phyloP scores from a whole-genome alignment of 2,888 invertebrate genomes.

The Patella caerulea region DNA sequence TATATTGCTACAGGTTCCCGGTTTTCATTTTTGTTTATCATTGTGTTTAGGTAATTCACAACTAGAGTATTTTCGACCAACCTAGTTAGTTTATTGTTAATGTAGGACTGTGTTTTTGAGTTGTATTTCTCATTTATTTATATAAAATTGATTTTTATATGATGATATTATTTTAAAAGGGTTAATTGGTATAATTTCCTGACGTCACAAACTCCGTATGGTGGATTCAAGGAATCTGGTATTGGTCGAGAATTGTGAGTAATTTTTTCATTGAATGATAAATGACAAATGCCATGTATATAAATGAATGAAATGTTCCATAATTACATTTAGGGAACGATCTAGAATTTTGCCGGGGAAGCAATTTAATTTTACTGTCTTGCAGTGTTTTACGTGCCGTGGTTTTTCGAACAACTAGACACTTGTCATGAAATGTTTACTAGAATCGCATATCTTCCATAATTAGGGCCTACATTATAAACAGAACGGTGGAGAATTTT shows the following conservation, averaged over 20 bases:
- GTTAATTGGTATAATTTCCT: constrained; percentile 83
- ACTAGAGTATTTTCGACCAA: too few species aligned
- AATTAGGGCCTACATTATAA: too few species aligned
- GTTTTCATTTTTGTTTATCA: too few species aligned
- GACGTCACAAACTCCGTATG: constrained; percentile 86
- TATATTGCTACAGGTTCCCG: too few species aligned
- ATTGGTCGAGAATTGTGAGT: constrained; percentile 81
- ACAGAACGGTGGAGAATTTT: not conserved
- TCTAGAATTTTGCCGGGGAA: not conserved
- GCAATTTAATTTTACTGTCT: not conserved
- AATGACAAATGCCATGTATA: not conserved
- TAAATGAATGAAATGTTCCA: too few species aligned
- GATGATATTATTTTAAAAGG: constrained; percentile 24
- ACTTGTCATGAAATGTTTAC: not conserved
- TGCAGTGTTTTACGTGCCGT: too few species aligned
- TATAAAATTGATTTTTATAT: too few species aligned
- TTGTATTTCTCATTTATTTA: too few species aligned
- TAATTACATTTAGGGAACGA: not conserved
- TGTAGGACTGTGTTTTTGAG: too few species aligned
- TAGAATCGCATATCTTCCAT: not conserved
- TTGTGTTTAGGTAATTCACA: too few species aligned
- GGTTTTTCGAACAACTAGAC: too few species aligned
- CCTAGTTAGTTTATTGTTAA: too few species aligned
- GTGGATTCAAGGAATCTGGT: constrained; percentile 90
- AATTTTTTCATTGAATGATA: not conserved